Base-by-base conservation (phyloP, 2,113 vertebrate species). In the Melanerpes aurifrons region DNA sequence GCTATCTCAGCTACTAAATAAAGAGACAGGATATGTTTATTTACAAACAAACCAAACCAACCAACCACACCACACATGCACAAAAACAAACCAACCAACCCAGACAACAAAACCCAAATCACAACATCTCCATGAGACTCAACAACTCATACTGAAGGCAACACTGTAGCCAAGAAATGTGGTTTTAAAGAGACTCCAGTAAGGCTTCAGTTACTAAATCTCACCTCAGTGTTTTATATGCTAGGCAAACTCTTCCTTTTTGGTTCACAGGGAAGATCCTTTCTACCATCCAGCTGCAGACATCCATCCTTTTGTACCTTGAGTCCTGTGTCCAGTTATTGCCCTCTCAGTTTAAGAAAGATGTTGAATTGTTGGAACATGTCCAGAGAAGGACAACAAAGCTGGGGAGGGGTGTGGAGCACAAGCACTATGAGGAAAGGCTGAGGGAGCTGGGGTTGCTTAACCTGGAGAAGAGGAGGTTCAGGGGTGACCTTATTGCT, bases 1-100 rank as follows among this genome's bases (percentile, higher is more conserved):
- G 82, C 80, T 57, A 75, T 90, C 89, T 95, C 82, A 92, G 85
- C 79, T 93, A 72, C 91, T 92, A 91, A 95, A 82, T 87, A 95
- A 61, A 90, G 70, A 92, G 72, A 53, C 31, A 63, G 71, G 70
- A 90, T 95, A 95, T 95, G 86, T 86, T 76, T 75, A 90, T 89
- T 67, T 5, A 79, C 82, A 75, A 67, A 26, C n/a, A 61, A 32
- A 43, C 43, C 43, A 43, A 43, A 43, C 43, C 43, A 43, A 43
- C 4, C 26, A 26, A 57, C 29, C 54, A 29, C 17, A 57, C 26
- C 28, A 24, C 12, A 11, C 50, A 14, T 15, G 15, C 43, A 43
- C 43, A 43, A 43, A 53, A 53, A 11, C 50, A 50, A 50, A 47
- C 18, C 19, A 59, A 22, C 20, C 20, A 54, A 54, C 26, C 56